Evolutionary conservation across 2,797 vertebrate genomes (phyloP), one percentile per base, ranked within the genome.

Genomic region (Onychomys leucogaster): DNA sequence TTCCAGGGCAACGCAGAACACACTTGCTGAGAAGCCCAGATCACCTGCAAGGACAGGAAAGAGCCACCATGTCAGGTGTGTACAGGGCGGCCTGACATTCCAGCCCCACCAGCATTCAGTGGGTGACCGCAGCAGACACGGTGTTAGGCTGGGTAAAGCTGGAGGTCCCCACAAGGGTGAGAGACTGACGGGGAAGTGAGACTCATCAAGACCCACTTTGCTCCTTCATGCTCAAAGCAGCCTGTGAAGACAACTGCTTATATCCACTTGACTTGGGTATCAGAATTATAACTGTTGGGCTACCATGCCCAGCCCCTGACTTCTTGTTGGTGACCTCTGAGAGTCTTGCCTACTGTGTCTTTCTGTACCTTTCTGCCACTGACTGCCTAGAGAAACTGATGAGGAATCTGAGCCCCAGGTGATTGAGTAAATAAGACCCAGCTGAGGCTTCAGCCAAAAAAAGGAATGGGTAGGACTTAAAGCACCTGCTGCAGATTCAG

Each of bases 1-100:
- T 25, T 32, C 76, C 46, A 11, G 57, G 14, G 11, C 6, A n/a
- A 19, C 27, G 41, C 61, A 46, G 75, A 88, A 73, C 43, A 32
- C 46, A 5, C 9, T 34, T 77, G 12, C 75, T 37, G 19, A 92
- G 52, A 0, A 37, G 13, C 73, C 37, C 43, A 29, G 21, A 69
- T 3, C 37, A 71, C 12, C 0, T 16, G 21, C 55, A n/a, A 61
- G 46, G 8, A 6, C 49, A 13, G 6, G 14, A 59, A 94, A 76
- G 75, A 21, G 7, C 59, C 8, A 9, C 49, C 12, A 27, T 0
- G n/a, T 41, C 27, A 52, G 55, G 13, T 55, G 21, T 0, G 6
- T 21, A 2, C 29, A 9, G 1, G 7, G 37, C 13, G 12, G 8
- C 71, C 65, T 81, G 80, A 52, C 25, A 17, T 34, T 25, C 71